Percentiles rank a stretch among this genome's conserved stretches.
Conservation (phyloP, 1,140 invertebrate genomes). For the Neuroterus valhalla region DNA sequence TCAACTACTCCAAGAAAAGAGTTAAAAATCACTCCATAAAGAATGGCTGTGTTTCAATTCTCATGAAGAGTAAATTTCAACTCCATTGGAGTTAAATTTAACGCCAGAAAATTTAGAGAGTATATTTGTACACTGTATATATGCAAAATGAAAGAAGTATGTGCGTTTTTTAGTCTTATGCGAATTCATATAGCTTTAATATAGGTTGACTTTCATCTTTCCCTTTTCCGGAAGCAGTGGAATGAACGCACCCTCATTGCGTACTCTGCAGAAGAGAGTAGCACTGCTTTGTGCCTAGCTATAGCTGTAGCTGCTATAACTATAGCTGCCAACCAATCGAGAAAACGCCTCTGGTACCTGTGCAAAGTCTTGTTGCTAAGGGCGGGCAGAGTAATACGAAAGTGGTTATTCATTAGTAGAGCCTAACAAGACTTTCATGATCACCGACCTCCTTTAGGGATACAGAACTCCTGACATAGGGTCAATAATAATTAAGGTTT, state of each 20-base stretch:
- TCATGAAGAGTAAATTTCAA: too few species aligned
- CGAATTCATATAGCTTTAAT: background rate
- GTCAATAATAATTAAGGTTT: background rate
- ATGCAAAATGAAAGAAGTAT: too few species aligned
- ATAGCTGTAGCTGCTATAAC: too few species aligned
- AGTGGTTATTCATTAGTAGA: constrained; percentile 20
- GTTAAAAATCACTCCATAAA: too few species aligned
- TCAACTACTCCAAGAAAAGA: too few species aligned
- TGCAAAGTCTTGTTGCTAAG: constrained; percentile 20
- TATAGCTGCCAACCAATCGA: constrained; percentile 17
- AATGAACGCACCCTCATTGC: constrained; percentile 16
- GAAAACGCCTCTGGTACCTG: constrained; percentile 26
- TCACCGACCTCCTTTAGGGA: background rate
- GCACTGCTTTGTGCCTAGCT: constrained; percentile 4
- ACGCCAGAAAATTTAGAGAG: too few species aligned
- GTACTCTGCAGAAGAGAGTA: background rate
- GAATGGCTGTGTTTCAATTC: too few species aligned
- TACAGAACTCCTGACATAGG: background rate
- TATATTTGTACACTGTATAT: too few species aligned
- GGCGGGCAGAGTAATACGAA: constrained; percentile 16
- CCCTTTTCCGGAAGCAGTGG: constrained; percentile 1
- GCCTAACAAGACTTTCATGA: constrained; percentile 22
- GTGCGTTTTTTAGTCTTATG: too few species aligned
- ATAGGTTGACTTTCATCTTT: constrained; percentile 11
- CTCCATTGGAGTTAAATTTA: too few species aligned